phyloP scores from a whole-genome alignment of 2,113 vertebrate species.

The Tragelaphus scriptus region DNA sequence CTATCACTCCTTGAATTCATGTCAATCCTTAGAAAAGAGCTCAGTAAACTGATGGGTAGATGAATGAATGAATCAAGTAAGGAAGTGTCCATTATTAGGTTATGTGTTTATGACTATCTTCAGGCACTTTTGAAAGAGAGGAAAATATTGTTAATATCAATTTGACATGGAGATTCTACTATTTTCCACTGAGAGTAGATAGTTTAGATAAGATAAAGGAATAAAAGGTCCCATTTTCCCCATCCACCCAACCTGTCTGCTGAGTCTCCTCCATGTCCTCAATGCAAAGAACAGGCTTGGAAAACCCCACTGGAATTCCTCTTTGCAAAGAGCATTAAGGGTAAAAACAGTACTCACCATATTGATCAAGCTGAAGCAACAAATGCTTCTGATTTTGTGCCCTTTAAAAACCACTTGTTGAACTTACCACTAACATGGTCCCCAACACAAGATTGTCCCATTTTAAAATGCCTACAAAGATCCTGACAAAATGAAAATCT shows the following conservation, averaged over 20 bases:
- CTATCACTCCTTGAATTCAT: background rate
- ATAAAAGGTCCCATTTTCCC: background rate
- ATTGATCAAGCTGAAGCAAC: background rate
- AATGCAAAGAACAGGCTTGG: background rate
- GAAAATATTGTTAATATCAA: background rate
- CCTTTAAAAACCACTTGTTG: background rate
- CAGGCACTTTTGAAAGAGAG: background rate
- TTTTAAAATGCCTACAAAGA: background rate
- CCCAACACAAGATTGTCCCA: background rate
- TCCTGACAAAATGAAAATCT: background rate
- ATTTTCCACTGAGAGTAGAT: background rate
- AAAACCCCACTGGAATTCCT: background rate
- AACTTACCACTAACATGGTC: background rate
- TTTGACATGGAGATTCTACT: background rate
- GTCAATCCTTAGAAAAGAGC: background rate
- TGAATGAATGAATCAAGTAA: background rate
- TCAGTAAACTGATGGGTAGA: background rate
- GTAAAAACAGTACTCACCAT: background rate
- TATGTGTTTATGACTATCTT: background rate
- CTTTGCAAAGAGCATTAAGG: background rate
- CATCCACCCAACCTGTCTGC: background rate
- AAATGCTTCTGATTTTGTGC: background rate
- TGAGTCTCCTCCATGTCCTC: background rate
- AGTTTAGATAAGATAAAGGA: background rate
- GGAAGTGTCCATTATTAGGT: background rate